These are phyloP conservation scores for Phyllotreta striolata DNA, from an alignment of 2,888 invertebrate genomes.

Conservation along the genomic window DNA sequence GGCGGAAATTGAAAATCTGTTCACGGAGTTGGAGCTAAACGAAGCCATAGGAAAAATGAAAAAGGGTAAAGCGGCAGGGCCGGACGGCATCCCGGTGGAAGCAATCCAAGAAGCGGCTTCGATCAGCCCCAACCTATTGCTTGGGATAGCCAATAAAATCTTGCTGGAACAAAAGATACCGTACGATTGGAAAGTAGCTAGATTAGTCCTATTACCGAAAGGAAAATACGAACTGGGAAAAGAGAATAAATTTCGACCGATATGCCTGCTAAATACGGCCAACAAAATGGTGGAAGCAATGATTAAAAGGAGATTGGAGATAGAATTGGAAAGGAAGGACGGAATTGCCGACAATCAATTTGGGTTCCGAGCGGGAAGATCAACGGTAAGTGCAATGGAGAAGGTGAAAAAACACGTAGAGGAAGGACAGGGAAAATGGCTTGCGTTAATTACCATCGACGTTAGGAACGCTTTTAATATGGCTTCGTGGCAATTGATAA, in stretches of 20 bases:
- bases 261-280: conserved; percentile 30
- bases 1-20: background rate
- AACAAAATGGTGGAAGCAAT: conserved; percentile 32
- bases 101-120: too few relatives aligned
- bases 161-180: conserved; percentile 21
- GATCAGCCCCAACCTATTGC: background rate
- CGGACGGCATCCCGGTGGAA: too few relatives aligned
- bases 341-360: conserved; percentile 1
- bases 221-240: too few relatives aligned
- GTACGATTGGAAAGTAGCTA: conserved; percentile 34
- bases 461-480: conserved; percentile 39
- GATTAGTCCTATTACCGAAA: conserved; percentile 22
- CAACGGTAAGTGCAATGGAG: conserved; percentile 8
- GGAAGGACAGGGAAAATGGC: background rate
- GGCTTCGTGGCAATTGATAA: conserved; percentile 28
- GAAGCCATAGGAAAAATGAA: background rate
- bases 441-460: conserved; percentile 20
- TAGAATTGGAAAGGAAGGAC: background rate
- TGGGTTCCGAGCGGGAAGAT: conserved; percentile 10
- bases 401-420: background rate
- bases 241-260: conserved; percentile 13
- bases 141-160: background rate
- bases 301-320: conserved; percentile 20
- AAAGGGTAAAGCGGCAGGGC: too few relatives aligned
- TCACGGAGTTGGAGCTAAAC: background rate